Conservation (phyloP, 2,113 vertebrate species). For the Galeopterus variegatus region DNA sequence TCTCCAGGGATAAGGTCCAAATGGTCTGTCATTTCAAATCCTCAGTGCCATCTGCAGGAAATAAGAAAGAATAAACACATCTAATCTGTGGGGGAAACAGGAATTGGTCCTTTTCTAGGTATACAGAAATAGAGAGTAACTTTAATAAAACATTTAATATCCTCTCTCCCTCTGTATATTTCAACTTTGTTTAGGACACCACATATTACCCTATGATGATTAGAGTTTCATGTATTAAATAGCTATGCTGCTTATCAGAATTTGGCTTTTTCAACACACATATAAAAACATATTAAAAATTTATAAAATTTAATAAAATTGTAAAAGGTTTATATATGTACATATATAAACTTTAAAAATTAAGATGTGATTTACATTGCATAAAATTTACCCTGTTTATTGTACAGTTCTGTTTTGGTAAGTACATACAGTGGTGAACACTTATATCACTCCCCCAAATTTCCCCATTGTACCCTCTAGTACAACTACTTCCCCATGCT, state of each 20-base stretch:
- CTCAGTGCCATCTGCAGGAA: neutral
- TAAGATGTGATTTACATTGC: neutral
- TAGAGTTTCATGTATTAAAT: neutral
- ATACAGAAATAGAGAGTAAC: neutral
- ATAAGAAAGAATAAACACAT: neutral
- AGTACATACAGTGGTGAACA: neutral
- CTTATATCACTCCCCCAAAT: neutral
- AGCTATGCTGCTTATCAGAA: neutral
- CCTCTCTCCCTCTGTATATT: neutral
- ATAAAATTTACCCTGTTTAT: neutral
- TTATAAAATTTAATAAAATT: neutral
- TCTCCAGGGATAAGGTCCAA: neutral
- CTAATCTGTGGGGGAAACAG: neutral
- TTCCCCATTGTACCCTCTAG: neutral
- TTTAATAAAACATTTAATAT: neutral
- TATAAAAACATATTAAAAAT: constrained; percentile 51
- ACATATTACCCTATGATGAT: neutral
- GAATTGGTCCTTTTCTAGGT: neutral
- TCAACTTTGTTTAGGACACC: constrained; percentile 7
- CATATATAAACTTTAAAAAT: neutral
- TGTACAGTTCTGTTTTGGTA: neutral
- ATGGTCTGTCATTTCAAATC: neutral
- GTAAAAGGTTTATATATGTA: neutral
- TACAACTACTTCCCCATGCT: neutral
- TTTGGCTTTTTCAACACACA: neutral